Evolutionary conservation across 2,888 invertebrate species (phyloP), one percentile per base, ranked within the genome.

Genomic region (Hermodice carunculata): DNA sequence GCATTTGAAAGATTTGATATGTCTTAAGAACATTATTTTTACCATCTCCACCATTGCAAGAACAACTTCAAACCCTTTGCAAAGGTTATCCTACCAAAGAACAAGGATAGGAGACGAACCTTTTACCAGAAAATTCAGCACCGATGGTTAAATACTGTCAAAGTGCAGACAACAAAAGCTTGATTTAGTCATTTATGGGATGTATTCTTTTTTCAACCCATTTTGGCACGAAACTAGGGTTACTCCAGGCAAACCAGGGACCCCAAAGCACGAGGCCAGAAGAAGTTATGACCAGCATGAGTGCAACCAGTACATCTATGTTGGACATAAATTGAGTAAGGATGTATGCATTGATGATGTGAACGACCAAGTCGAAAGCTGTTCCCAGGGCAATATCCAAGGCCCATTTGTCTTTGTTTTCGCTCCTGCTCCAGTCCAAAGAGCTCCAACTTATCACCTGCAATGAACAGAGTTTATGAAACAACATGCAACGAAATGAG

Each of bases 391-490:
- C 74, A 2, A 76, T 76, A 64, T 78, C 77, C 22, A 75, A 54
- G 51, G 78, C 78, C 73, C 75, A 70, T 17, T 65, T 48, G 1
- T 73, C 53, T 3, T 64, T 53, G 17, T 69, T 62, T 11, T 40
- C 40, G 42, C 73, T 78, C 44, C 72, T 70, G 17, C 72, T 67
- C 75, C 77, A 80, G 61, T 81, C 81, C 34, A 81, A 68, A 8
- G 78, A 79, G 70, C 81, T 81, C 81, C 81, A 81, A 53, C 76
- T 78, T 14, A 81, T 74, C 19, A 81, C 80, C 81, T 81, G 72
- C n/a, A 64, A n/a, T n/a, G n/a, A n/a, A n/a, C n/a, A n/a, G n/a
- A n/a, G n/a, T n/a, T n/a, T n/a, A n/a, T n/a, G n/a, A n/a, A n/a
- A n/a, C n/a, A n/a, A n/a, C n/a, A n/a, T n/a, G n/a, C n/a, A n/a